phyloP scores from a whole-genome alignment of 2,113 vertebrate genomes.

The Spermophilus dauricus region DNA sequence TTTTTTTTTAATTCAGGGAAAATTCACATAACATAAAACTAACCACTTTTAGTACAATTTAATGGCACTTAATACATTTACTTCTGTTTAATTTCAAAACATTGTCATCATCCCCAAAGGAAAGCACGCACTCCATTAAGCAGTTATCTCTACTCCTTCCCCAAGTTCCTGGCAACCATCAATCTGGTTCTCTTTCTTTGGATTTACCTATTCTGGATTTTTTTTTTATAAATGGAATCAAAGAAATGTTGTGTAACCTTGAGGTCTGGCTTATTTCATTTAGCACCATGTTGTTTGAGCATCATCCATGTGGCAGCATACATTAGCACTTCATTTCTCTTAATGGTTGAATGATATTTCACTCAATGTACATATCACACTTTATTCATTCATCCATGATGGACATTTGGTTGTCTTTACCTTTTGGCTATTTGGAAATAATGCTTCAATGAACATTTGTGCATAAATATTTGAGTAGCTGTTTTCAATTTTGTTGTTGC shows the following conservation, averaged over 20 bases:
- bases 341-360: neutral
- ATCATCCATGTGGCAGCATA: neutral
- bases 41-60: neutral
- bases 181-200: neutral
- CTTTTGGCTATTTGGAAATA: neutral
- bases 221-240: neutral
- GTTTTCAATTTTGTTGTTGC: neutral
- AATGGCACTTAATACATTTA: neutral
- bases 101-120: neutral
- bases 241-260: accelerated
- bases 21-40: neutral
- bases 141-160: too few species aligned
- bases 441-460: neutral
- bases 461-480: neutral
- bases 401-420: neutral
- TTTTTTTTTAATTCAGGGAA: neutral
- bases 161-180: neutral
- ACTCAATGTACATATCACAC: neutral
- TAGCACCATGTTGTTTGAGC: neutral
- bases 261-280: neutral
- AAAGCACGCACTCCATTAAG: neutral
- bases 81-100: neutral
- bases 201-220: neutral
- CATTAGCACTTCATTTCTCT: neutral
- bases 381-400: neutral